Conservation (phyloP, 2,888 invertebrate species). For the Phanerotoma sp. region DNA sequence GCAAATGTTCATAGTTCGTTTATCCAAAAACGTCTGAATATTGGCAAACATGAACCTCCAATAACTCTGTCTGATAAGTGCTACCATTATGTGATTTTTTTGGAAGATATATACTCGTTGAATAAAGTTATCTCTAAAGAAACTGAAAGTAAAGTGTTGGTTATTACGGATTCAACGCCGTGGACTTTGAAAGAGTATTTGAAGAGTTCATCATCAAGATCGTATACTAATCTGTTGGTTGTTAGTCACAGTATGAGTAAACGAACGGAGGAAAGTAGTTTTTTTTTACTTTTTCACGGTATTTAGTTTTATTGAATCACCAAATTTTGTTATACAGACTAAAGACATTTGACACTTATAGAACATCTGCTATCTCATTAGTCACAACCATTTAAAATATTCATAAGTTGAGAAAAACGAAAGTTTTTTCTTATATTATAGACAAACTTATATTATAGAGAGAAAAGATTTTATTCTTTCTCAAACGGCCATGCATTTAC, state of each 20-base stretch:
- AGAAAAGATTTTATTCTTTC: too few species aligned
- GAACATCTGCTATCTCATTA: too few species aligned
- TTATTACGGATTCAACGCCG: conserved; percentile 71
- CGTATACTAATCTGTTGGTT: conserved; percentile 71
- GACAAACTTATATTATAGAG: too few species aligned
- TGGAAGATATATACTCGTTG: conserved; percentile 66
- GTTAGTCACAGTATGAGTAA: conserved; percentile 67
- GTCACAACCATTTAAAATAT: too few species aligned
- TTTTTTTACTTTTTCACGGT: too few species aligned
- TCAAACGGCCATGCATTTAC: too few species aligned
- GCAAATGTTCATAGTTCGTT: background rate
- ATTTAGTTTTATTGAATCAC: too few species aligned
- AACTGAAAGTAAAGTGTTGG: conserved; percentile 65
- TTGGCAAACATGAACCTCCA: background rate
- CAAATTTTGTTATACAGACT: too few species aligned
- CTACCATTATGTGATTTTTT: conserved; percentile 67
- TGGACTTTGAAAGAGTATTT: conserved; percentile 76
- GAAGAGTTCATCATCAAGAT: conserved; percentile 63
- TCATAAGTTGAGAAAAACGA: too few species aligned
- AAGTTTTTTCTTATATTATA: too few species aligned
- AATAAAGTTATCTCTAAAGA: conserved; percentile 66
- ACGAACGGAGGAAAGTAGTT: conserved; percentile 40
- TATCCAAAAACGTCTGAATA: conserved; percentile 4
- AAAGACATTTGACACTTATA: too few species aligned
- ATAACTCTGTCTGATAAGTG: conserved; percentile 56